Percentiles rank a stretch among this genome's conserved stretches.
These are phyloP conservation scores for Drosophila nigrodunni DNA, from an alignment of 1,140 invertebrate genomes.

Conservation along the genomic window DNA sequence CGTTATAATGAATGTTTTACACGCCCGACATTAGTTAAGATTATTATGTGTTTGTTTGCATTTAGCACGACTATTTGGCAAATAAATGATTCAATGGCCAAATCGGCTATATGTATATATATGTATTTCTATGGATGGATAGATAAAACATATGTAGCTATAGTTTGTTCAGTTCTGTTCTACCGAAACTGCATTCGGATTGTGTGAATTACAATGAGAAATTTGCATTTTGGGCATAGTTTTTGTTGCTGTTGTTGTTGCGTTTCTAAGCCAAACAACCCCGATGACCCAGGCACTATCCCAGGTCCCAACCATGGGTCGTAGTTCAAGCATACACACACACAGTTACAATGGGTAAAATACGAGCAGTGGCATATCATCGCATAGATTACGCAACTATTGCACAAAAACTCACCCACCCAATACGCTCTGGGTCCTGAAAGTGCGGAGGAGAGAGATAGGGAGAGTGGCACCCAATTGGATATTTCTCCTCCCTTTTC, in stretches of 20 bases:
- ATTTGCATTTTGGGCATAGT: conserved; percentile 44
- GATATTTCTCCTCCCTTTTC: not conserved
- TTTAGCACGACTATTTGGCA: not conserved
- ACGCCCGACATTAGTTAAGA: too few relatives aligned
- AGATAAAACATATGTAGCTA: conserved; percentile 27
- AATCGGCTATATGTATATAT: not conserved
- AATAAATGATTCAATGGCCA: not conserved
- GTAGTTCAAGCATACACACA: conserved; percentile 45
- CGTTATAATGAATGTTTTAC: not conserved
- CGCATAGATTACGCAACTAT: conserved; percentile 82
- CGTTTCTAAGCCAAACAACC: conserved; percentile 58
- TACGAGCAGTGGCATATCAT: conserved; percentile 67
- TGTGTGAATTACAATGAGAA: conserved; percentile 44
- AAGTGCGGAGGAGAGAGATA: not conserved
- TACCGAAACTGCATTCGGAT: conserved; percentile 6
- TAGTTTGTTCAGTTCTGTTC: not conserved
- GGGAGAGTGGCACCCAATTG: not conserved
- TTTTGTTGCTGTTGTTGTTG: conserved; percentile 31
- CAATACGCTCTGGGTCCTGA: too few relatives aligned
- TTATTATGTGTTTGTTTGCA: not conserved
- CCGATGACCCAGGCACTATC: not conserved
- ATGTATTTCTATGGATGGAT: not conserved
- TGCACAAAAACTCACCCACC: conserved; percentile 24
- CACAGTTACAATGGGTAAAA: conserved; percentile 58
- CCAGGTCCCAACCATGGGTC: conserved; percentile 21